A percentile compares a stretch with the other conserved stretches of the same genome.
These are phyloP conservation scores for Bombus picipes DNA, from an alignment of 1,140 invertebrate species.

Conservation along the genomic window DNA sequence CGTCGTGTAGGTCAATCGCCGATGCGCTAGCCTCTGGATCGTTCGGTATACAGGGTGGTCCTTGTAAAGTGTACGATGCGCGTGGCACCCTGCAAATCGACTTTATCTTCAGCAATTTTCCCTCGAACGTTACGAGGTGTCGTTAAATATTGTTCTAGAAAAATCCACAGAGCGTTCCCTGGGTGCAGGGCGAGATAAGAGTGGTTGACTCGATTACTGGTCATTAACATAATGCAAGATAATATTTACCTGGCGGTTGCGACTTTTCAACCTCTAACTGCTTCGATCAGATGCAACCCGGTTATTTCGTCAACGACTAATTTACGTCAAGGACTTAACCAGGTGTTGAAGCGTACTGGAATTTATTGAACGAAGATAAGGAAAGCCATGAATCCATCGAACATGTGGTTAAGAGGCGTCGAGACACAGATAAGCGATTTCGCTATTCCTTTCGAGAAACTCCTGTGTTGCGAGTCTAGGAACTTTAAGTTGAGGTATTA, in stretches of 20 bases:
- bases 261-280: background rate
- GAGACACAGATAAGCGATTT: conserved; percentile 2
- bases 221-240: conserved; percentile 13
- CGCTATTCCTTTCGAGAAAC: background rate
- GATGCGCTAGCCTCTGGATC: background rate
- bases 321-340: background rate
- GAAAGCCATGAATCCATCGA: background rate
- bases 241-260: background rate
- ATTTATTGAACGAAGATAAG: conserved; percentile 30
- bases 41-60: conserved; percentile 20
- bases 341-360: background rate
- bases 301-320: background rate
- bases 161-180: background rate
- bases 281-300: background rate
- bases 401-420: conserved; percentile 1
- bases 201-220: background rate
- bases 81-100: background rate
- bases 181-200: background rate
- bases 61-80: background rate
- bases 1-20: conserved; percentile 28
- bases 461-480: background rate
- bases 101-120: too few species aligned
- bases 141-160: background rate
- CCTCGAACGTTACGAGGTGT: too few species aligned
- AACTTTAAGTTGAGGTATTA: background rate